Percentiles rank a stretch among this genome's conserved stretches.
These are phyloP conservation scores for Nixonia krombeini DNA, from an alignment of 1,140 invertebrate species.

Conservation along the genomic window DNA sequence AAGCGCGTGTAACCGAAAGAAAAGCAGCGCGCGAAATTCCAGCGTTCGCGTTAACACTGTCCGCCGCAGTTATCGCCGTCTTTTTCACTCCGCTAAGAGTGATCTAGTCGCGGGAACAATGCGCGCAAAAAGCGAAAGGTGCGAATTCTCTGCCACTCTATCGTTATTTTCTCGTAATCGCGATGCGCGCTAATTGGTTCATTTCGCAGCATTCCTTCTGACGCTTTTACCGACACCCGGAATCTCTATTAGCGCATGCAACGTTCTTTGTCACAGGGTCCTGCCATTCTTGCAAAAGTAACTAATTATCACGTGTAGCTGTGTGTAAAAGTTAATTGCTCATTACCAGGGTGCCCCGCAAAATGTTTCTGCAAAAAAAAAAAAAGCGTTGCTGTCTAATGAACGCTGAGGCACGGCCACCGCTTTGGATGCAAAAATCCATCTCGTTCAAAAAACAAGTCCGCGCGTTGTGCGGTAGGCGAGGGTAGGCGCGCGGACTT, in stretches of 20 bases:
- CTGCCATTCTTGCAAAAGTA: constrained; percentile 14
- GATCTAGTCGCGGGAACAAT: constrained; percentile 22
- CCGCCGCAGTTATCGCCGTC: constrained; percentile 22
- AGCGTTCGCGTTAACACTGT: constrained; percentile 26
- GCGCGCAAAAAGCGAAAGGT: constrained; percentile 34
- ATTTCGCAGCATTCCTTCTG: constrained; percentile 39
- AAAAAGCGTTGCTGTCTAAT: too few species aligned
- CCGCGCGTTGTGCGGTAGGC: not conserved
- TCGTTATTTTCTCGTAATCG: constrained; percentile 33
- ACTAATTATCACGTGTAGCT: constrained; percentile 17
- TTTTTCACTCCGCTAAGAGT: too few species aligned
- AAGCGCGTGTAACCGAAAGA: too few species aligned
- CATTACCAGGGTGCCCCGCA: not conserved
- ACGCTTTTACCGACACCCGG: constrained; percentile 29
- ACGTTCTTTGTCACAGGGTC: constrained; percentile 16
- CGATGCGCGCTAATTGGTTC: constrained; percentile 40
- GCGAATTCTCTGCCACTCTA: constrained; percentile 17
- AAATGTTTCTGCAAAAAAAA: too few species aligned
- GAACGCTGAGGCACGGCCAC: too few species aligned
- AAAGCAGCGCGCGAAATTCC: constrained; percentile 31
- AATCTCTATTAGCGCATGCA: constrained; percentile 15
- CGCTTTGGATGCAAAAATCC: too few species aligned
- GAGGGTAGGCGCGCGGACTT: constrained; percentile 14
- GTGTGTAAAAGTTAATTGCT: constrained; percentile 16
- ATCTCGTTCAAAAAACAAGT: constrained; percentile 5